These are phyloP conservation scores for Augochlora pura DNA, from an alignment of 1,140 invertebrate species.

Conservation along the genomic window DNA sequence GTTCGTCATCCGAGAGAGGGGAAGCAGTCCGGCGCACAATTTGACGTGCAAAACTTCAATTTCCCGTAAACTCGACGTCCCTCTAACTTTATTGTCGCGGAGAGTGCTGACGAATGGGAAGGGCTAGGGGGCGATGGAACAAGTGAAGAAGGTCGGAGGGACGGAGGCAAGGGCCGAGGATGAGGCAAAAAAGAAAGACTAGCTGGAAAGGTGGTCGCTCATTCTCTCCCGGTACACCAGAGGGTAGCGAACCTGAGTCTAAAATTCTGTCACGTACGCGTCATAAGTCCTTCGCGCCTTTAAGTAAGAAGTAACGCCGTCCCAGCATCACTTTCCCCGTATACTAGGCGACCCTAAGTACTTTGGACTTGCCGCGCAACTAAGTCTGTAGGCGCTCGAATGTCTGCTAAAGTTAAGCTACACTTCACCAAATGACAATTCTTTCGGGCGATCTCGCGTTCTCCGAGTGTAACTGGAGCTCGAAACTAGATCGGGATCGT, in stretches of 20 bases:
- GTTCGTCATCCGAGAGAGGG: constrained; percentile 52
- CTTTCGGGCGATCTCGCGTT: too few species aligned
- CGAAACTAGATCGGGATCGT: too few species aligned
- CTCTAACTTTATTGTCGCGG: constrained; percentile 61
- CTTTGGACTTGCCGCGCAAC: constrained; percentile 24
- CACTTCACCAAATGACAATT: too few species aligned
- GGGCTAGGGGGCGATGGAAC: constrained; percentile 11
- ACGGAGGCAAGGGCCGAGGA: neutral
- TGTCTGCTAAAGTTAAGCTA: neutral
- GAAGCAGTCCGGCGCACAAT: constrained; percentile 48
- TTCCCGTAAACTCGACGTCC: constrained; percentile 59
- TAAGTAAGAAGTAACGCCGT: constrained; percentile 70
- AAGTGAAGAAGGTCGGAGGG: neutral
- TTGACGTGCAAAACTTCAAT: constrained; percentile 67
- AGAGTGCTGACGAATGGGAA: constrained; percentile 38
- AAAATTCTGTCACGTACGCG: constrained; percentile 68
- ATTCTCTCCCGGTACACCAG: constrained; percentile 18
- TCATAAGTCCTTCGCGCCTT: constrained; percentile 69
- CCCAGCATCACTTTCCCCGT: constrained; percentile 36
- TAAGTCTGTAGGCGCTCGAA: neutral
- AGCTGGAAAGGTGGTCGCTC: constrained; percentile 20
- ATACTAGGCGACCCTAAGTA: constrained; percentile 44
- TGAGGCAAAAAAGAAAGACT: constrained; percentile 46
- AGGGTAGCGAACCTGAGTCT: constrained; percentile 4
- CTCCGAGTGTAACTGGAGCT: too few species aligned